Percentiles rank a stretch among this genome's conserved stretches.
Conservation (phyloP, 2,113 vertebrate genomes). For the Eira barbara region DNA sequence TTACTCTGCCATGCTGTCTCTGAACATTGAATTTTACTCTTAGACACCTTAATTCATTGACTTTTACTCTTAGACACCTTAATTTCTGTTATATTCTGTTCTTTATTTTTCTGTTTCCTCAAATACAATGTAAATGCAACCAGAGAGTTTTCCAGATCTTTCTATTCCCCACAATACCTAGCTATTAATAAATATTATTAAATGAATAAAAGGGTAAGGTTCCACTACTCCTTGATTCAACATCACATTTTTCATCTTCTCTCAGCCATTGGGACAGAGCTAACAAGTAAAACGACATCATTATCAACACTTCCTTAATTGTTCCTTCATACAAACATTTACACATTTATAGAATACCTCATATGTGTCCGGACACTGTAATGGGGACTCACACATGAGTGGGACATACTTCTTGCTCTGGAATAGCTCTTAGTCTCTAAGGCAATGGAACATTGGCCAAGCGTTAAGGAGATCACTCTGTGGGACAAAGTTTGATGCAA, state of each 20-base stretch:
- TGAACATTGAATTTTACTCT: neutral
- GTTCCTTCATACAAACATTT: neutral
- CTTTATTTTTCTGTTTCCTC: neutral
- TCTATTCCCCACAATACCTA: neutral
- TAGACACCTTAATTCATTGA: neutral
- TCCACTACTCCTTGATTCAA: neutral
- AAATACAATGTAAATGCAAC: neutral
- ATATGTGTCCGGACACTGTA: neutral
- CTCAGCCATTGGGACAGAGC: neutral
- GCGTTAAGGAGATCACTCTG: neutral
- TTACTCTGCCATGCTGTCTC: neutral
- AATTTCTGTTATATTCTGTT: neutral
- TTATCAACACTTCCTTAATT: neutral
- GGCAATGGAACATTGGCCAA: neutral
- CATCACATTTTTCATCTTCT: neutral
- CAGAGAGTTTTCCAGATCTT: neutral
- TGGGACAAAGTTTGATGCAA: neutral
- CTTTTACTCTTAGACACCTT: neutral
- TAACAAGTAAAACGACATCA: neutral
- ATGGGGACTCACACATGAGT: fast-evolving
- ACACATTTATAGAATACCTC: neutral
- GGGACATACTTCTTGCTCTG: neutral
- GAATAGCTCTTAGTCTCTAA: neutral
- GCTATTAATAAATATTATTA: neutral
- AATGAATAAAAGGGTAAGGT: neutral